phyloP scores from a whole-genome alignment of 2,113 vertebrate species.

The Boulengeromyrus knoepffleri region DNA sequence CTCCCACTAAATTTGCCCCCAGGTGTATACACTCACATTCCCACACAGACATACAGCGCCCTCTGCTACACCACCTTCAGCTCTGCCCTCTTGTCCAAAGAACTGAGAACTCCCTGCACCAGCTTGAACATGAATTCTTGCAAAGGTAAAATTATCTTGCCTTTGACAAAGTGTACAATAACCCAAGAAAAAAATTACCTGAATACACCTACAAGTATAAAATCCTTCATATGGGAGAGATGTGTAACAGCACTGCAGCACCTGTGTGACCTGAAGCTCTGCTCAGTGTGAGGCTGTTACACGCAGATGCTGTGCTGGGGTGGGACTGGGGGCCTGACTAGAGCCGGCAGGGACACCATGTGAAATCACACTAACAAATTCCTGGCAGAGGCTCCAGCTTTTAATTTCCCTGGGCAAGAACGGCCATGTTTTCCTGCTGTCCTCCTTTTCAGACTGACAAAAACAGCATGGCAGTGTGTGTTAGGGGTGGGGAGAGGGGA shows the following conservation, averaged over 20 bases:
- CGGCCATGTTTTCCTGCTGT: not conserved
- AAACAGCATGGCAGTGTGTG: not conserved
- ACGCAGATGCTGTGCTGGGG: not conserved
- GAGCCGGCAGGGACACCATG: not conserved
- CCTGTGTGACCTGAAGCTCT: not conserved
- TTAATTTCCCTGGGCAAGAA: constrained; percentile 17
- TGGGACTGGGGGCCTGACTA: not conserved
- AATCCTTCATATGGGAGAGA: not conserved
- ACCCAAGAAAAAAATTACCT: not conserved
- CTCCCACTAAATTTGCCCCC: not conserved
- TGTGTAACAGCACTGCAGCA: not conserved
- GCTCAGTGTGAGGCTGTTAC: not conserved
- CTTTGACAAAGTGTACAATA: not conserved
- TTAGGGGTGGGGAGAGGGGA: not conserved
- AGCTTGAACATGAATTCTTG: not conserved
- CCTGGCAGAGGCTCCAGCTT: constrained; percentile 4
- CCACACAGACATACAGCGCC: not conserved
- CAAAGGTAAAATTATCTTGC: not conserved
- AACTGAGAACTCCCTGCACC: not conserved
- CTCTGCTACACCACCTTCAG: not conserved
- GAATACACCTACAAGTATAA: not conserved
- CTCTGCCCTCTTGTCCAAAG: not conserved
- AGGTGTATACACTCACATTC: not conserved
- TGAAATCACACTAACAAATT: constrained; percentile 15
- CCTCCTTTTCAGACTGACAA: constrained; percentile 6